Conservation (phyloP, 37 sponge, comb jelly and placozoan genomes). For the Halisarca cf. caerulea region DNA sequence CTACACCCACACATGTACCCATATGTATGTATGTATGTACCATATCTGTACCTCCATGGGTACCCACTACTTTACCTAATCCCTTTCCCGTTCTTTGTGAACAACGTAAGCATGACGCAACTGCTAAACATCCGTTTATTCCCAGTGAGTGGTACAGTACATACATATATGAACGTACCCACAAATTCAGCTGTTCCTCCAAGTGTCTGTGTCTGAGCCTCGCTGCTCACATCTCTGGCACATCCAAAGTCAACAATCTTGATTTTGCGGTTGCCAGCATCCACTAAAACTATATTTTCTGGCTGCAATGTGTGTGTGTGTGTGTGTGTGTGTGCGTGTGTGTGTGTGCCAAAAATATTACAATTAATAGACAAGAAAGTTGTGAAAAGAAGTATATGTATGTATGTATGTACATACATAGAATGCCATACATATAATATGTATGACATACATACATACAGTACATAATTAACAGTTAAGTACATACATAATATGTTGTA, state of each 20-base stretch:
- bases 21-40: slow-evolving; percentile 1
- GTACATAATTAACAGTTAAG: too few species aligned
- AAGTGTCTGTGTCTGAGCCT: slow-evolving; percentile 46
- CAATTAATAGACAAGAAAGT: too few species aligned
- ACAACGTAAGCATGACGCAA: too few species aligned
- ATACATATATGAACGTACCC: slow-evolving; percentile 34
- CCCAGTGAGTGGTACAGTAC: neutral
- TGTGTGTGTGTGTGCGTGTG: slow-evolving; percentile 1
- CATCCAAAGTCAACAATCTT: slow-evolving; percentile 87
- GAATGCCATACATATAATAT: too few species aligned
- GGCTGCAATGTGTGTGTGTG: slow-evolving; percentile 55
- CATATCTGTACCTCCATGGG: neutral
- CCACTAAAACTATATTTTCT: slow-evolving; percentile 82
- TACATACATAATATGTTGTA: too few species aligned
- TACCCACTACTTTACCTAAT: too few species aligned
- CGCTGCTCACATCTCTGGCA: slow-evolving; percentile 50
- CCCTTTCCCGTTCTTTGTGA: too few species aligned
- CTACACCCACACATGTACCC: too few species aligned
- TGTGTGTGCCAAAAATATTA: neutral
- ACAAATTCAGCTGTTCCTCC: slow-evolving; percentile 88
- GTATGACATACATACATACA: too few species aligned
- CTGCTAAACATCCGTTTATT: neutral
- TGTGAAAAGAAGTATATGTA: too few species aligned
- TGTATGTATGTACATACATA: too few species aligned
- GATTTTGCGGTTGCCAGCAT: slow-evolving; percentile 42